These are phyloP conservation scores for Rhopalosiphum nymphaeae DNA, from an alignment of 2,888 invertebrate genomes.

Conservation along the genomic window DNA sequence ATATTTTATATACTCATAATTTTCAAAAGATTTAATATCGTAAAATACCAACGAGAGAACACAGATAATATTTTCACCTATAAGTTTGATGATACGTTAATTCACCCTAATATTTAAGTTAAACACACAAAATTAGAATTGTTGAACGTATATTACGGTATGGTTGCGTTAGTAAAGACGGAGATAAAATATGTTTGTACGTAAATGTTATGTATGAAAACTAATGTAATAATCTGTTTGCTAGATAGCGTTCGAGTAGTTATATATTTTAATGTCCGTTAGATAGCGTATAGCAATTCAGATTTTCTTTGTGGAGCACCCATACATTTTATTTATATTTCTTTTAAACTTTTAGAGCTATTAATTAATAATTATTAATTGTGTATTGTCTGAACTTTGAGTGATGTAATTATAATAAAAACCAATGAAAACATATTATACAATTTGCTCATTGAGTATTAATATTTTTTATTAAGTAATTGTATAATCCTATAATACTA, in stretches of 20 bases:
- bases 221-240: not conserved
- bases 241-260: not conserved
- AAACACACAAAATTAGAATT: too few relatives aligned
- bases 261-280: not conserved
- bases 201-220: not conserved
- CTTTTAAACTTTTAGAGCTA: not conserved
- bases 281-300: slow-evolving; percentile 13
- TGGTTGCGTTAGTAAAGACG: too few relatives aligned
- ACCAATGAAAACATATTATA: not conserved
- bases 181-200: too few relatives aligned
- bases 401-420: not conserved
- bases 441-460: not conserved
- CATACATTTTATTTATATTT: not conserved
- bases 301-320: not conserved
- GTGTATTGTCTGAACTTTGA: not conserved
- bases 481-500: not conserved
- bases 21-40: too few relatives aligned
- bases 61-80: too few relatives aligned
- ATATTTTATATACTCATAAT: too few relatives aligned
- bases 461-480: not conserved
- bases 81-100: too few relatives aligned
- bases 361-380: not conserved
- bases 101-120: too few relatives aligned
- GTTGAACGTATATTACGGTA: too few relatives aligned
- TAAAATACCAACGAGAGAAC: too few relatives aligned